Evolutionary conservation across 2,888 invertebrate genomes (phyloP), one percentile per base, ranked within the genome.

Genomic region (Furcula furcula): DNA sequence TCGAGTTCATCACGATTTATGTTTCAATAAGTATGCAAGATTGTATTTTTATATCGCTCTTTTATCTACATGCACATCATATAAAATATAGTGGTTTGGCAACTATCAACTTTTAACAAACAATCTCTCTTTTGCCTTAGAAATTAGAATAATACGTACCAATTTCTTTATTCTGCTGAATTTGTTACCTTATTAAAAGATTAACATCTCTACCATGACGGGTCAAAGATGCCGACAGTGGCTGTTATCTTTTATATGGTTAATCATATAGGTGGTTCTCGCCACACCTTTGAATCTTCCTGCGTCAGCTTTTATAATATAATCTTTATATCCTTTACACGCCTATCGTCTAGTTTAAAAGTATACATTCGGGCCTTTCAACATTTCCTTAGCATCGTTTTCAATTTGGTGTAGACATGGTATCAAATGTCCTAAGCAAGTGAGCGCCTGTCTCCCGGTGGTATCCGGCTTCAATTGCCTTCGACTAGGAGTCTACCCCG

Each of bases 1-100:
- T 76, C 76, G 68, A 76, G 80, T 79, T 77, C 68, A 71, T 67
- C 61, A 65, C 76, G 70, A 80, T 81, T 80, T 81, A 82, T 81
- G 74, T 76, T 72, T 73, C 68, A 76, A 77, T 76, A 73, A 67
- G 65, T 69, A 67, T 73, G 67, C 71, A 70, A 73, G 69, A 70
- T 70, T 72, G 69, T 72, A 59, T 72, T 73, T n/a, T 70, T 66
- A 70, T 68, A 65, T 62, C 52, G 51, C 50, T 21, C 30, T 65
- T 60, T 73, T 72, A 75, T 73, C 68, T 65, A 48, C 47, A 43
- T 58, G 58, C 54, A 55, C 55, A 72, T 72, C 70, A 64, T 63
- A 68, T 70, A 59, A 70, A 67, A 56, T 62, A 55, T 57, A 57
- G 35, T 50, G 46, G 43, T 52, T 55, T 58, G 59, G 51, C 39